Evolutionary conservation across 1,140 invertebrate genomes (phyloP), one percentile per base, ranked within the genome.

Genomic region (Drosophila micromelanica): DNA sequence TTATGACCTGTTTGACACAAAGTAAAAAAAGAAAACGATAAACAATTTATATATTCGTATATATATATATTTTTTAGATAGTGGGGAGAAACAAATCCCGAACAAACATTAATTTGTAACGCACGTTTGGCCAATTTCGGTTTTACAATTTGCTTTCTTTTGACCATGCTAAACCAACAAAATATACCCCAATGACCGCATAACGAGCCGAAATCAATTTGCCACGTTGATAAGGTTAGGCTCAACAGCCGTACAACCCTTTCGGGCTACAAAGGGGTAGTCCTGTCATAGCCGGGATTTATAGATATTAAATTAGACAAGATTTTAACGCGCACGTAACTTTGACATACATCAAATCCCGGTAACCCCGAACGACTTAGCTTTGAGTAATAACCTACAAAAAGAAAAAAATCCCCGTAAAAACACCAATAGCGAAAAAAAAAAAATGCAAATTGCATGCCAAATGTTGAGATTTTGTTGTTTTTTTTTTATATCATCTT

Each of bases 101-200:
- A 87, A 89, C 82, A 87, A 89, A 89, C 84, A 87, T 87, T 87
- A 87, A 87, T 87, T 87, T 87, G 84, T 89, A 87, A 87, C 84
- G 84, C 84, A 87, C 84, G 84, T 89, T 87, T 77, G 76, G 79
- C 84, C 84, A 89, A 89, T 87, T 87, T 80, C 46, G 64, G 68
- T 72, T 82, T 87, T 89, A 87, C 84, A 87, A 82, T 87, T 78
- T 78, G 65, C 57, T 74, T 59, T 63, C 37, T 74, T 87, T 72
- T 82, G 84, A 82, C 84, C 82, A 87, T 40, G 60, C 59, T 65
- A 71, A 71, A 69, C 60, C 59, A 48, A 75, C 55, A 90, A 77
- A 77, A 87, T 89, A 55, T 82, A 87, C 84, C 82, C 84, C 84
- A 89, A 87, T 89, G 84, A 87, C 82, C 82, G 84, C 82, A 87